Base-by-base conservation (phyloP, 2,888 invertebrate species). In the Tigriopus californicus region DNA sequence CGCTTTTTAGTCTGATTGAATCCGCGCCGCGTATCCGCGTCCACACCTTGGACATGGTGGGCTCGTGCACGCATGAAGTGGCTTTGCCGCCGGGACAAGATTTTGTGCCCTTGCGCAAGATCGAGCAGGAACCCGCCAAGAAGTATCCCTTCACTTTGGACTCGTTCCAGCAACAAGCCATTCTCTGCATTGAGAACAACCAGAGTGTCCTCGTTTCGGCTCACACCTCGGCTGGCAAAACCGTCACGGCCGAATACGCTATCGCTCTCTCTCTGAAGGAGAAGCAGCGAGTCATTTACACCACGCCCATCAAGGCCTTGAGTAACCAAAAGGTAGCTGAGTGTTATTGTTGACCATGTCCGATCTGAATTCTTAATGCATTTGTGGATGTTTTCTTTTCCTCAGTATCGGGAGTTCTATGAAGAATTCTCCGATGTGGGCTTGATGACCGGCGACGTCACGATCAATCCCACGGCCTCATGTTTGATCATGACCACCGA, bases 401-500 rank as follows among this genome's bases (percentile, higher is more conserved):
- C 33, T 33, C 33, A 33, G 70, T 99, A 92, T 72, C 77, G 98
- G 64, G 98, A 99, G 71, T 88, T 99, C 70, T 84, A 82, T 62
- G 97, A 97, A 68, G 92, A 95, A 71, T 97, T 97, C 68, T 82
- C 84, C 71, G 98, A 99, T 73, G 98, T 99, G 11, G 98, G 98
- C 46, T 76, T 99, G 53, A 85, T 99, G 64, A 99, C 98, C 24
- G 98, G 98, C 41, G 98, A 99, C 75, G 97, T 98, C 1, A 99
- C 98, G 0, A 94, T 99, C 59, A 98, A 98, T 75, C 97, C 97
- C 4, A 84, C 85, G 41, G 98, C 98, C 13, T 92, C 92, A 59
- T 91, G 95, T 72, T 79, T 99, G 42, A 94, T 99, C 64, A 99
- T 99, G 98, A 99, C 98, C 0, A 99, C 98, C n/a, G 98, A 99